Percentiles rank a stretch among this genome's conserved stretches.
Evolutionary conservation across 2,888 invertebrate genomes (phyloP).

Genomic region (Cinara cedri): DNA sequence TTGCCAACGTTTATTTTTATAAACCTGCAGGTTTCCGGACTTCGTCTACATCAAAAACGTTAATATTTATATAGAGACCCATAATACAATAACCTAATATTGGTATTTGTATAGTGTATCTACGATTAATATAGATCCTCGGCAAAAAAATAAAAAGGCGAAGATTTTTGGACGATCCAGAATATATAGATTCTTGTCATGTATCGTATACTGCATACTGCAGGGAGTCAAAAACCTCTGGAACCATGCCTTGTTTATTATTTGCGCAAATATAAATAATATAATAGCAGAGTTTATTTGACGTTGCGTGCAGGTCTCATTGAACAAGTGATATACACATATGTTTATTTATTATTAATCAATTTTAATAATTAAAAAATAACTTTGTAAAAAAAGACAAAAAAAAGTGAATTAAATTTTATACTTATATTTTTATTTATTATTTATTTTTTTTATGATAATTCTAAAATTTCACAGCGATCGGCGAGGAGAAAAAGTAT

Average conservation of each 20-base stretch:
- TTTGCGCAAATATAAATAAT: background rate
- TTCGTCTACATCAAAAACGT: slow-evolving; percentile 4
- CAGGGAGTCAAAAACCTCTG: background rate
- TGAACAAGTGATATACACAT: slow-evolving; percentile 26
- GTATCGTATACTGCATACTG: too few relatives aligned
- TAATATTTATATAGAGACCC: slow-evolving; percentile 15
- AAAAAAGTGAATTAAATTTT: background rate
- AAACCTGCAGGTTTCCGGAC: slow-evolving; percentile 23
- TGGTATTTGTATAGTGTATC: background rate
- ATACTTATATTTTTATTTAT: slow-evolving; percentile 12
- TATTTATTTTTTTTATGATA: slow-evolving; percentile 13
- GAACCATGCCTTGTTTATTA: background rate
- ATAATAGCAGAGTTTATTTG: slow-evolving; percentile 23
- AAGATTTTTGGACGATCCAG: slow-evolving; percentile 41
- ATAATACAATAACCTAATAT: background rate
- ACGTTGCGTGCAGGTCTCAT: slow-evolving; percentile 25
- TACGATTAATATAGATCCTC: slow-evolving; percentile 5
- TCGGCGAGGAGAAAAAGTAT: slow-evolving; percentile 4
- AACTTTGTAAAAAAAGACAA: slow-evolving; percentile 4
- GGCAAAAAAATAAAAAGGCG: slow-evolving; percentile 14
- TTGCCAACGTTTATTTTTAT: background rate
- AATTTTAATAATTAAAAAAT: slow-evolving; percentile 12
- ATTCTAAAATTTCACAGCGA: slow-evolving; percentile 41
- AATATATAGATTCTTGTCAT: too few relatives aligned
- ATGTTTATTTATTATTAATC: background rate